Evolutionary conservation across 2,888 invertebrate species (phyloP).

Genomic region (Melanchra persicariae): DNA sequence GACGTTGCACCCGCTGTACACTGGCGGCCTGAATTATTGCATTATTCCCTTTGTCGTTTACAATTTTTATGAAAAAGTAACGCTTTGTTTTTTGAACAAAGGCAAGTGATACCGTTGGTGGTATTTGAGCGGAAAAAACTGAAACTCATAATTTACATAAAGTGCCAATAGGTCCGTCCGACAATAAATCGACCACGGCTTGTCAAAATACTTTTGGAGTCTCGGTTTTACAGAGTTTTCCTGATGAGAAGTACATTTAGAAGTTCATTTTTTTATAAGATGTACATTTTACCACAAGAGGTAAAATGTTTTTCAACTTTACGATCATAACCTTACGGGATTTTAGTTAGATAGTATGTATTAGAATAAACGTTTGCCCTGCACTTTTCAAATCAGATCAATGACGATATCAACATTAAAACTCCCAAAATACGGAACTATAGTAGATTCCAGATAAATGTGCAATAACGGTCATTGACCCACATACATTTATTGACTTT

Average conservation of each 20-base stretch:
- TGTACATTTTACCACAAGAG: background rate
- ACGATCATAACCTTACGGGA: background rate
- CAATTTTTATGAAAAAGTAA: slow-evolving; percentile 13
- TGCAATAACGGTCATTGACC: too few species aligned
- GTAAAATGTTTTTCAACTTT: background rate
- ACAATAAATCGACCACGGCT: background rate
- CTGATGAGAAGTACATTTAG: background rate
- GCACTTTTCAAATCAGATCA: too few species aligned
- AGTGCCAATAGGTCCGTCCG: background rate
- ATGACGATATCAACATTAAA: background rate
- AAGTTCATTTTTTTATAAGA: too few species aligned
- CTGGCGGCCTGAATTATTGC: slow-evolving; percentile 63
- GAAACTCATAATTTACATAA: background rate
- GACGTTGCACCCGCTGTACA: slow-evolving; percentile 76
- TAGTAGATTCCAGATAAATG: too few species aligned
- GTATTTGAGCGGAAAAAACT: background rate
- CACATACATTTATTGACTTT: too few species aligned
- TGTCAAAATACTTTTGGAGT: background rate
- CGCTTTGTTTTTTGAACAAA: background rate
- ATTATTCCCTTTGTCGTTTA: slow-evolving; percentile 20
- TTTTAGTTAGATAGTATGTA: too few species aligned
- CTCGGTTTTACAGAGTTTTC: background rate
- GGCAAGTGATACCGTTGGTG: background rate
- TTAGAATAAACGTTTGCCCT: too few species aligned
- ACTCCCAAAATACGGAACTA: background rate